Evolutionary conservation across 2,113 vertebrate genomes (phyloP).

Genomic region (Pavo muticus): DNA sequence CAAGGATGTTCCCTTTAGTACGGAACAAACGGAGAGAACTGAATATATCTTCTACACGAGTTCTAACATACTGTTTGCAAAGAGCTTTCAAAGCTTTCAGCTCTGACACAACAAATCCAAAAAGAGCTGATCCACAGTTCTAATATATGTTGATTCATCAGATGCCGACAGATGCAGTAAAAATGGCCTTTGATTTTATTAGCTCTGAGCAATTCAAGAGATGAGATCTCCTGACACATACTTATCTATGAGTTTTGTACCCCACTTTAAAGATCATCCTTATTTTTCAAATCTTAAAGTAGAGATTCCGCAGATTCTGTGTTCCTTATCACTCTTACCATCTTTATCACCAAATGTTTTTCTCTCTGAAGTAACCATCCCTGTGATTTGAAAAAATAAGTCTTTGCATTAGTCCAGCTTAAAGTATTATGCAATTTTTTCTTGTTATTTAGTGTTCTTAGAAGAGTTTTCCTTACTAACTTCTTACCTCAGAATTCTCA

Average conservation of each 20-base stretch:
- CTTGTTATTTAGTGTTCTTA: neutral
- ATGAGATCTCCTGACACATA: neutral
- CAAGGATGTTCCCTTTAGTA: neutral
- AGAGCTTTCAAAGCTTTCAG: neutral
- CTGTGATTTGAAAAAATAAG: neutral
- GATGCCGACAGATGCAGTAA: neutral
- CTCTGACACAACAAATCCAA: neutral
- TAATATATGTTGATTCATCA: neutral
- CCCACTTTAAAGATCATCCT: neutral
- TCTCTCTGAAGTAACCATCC: neutral
- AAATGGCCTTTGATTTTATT: neutral
- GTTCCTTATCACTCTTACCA: neutral
- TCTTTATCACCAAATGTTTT: neutral
- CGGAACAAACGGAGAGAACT: neutral
- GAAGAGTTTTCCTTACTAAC: neutral
- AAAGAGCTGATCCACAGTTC: neutral
- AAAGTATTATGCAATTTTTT: neutral
- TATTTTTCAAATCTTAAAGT: neutral
- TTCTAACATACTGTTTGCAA: neutral
- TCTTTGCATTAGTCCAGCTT: neutral
- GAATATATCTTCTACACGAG: neutral
- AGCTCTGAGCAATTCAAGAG: neutral
- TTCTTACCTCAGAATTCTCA: neutral
- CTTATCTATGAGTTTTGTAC: neutral
- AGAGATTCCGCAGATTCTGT: neutral